Conservation (phyloP, 2,888 invertebrate genomes). For the Tetropium fuscum region DNA sequence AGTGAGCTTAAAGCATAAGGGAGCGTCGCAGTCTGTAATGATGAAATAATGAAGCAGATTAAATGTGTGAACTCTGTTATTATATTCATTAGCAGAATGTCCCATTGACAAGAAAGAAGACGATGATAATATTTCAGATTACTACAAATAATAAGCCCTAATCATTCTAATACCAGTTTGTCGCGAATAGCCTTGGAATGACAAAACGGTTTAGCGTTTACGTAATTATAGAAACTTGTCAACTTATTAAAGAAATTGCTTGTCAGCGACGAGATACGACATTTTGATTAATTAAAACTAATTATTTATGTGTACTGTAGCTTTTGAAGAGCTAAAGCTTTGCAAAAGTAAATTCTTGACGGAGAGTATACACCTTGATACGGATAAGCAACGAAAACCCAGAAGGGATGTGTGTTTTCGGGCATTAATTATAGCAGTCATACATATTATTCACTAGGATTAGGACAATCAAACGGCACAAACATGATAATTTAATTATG, state of each 20-base stretch:
- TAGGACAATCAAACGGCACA: conserved; percentile 40
- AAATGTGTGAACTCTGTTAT: too few species aligned
- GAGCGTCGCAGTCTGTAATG: too few species aligned
- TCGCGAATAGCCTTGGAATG: too few species aligned
- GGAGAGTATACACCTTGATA: conserved; percentile 21
- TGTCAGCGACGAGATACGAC: too few species aligned
- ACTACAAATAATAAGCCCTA: too few species aligned
- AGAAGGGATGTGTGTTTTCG: conserved; percentile 35
- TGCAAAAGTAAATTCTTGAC: conserved; percentile 19
- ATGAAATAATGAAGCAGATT: too few species aligned
- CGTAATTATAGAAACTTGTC: background rate
- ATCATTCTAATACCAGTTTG: too few species aligned
- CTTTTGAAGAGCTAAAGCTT: conserved; percentile 24
- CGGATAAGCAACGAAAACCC: conserved; percentile 36
- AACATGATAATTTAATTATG: conserved; percentile 39
- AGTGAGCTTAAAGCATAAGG: too few species aligned
- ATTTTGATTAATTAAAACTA: conserved; percentile 32
- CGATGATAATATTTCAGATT: too few species aligned
- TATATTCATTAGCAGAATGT: too few species aligned
- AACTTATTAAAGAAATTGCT: background rate
- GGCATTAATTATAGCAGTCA: conserved; percentile 40
- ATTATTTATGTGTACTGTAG: conserved; percentile 27
- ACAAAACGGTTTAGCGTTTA: background rate
- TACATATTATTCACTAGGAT: conserved; percentile 40
- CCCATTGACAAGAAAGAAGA: too few species aligned